Conservation (phyloP, 92 coral and sea anemone genomes). For the Montipora capitata region DNA sequence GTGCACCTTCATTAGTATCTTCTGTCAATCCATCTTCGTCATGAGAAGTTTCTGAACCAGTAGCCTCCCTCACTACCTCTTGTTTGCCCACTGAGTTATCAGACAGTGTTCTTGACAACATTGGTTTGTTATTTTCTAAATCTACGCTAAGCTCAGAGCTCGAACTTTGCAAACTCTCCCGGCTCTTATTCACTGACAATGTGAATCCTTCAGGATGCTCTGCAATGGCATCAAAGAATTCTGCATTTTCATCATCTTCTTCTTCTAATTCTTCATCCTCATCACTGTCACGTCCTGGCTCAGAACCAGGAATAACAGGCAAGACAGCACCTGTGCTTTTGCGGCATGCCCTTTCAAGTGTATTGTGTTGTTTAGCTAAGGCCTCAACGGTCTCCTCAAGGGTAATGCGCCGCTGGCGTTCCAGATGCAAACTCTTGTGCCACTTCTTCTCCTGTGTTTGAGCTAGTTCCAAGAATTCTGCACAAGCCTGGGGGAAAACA, state of each 20-base stretch:
- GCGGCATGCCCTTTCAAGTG: conserved; percentile 90
- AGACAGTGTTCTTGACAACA: conserved; percentile 38
- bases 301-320: conserved; percentile 63
- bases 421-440: conserved; percentile 88
- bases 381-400: conserved; percentile 98
- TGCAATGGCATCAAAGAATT: conserved; percentile 97
- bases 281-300: conserved; percentile 60
- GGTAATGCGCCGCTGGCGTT: conserved; percentile 89
- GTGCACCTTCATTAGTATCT: background rate
- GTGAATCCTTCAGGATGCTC: conserved; percentile 92
- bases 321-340: conserved; percentile 78
- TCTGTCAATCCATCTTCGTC: background rate
- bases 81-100: background rate
- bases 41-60: background rate
- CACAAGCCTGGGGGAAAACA: conserved; percentile 85
- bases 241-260: conserved; percentile 95
- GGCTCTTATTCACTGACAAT: conserved; percentile 78
- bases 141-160: conserved; percentile 79
- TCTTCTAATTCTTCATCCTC: conserved; percentile 72
- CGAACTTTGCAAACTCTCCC: conserved; percentile 78
- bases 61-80: background rate
- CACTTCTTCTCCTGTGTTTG: conserved; percentile 97
- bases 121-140: conserved; percentile 31
- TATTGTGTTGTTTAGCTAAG: conserved; percentile 94
- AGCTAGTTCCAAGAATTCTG: conserved; percentile 96